Evolutionary conservation across 2,113 vertebrate genomes (phyloP), one percentile per base, ranked within the genome.

Genomic region (Perca schrenkii): DNA sequence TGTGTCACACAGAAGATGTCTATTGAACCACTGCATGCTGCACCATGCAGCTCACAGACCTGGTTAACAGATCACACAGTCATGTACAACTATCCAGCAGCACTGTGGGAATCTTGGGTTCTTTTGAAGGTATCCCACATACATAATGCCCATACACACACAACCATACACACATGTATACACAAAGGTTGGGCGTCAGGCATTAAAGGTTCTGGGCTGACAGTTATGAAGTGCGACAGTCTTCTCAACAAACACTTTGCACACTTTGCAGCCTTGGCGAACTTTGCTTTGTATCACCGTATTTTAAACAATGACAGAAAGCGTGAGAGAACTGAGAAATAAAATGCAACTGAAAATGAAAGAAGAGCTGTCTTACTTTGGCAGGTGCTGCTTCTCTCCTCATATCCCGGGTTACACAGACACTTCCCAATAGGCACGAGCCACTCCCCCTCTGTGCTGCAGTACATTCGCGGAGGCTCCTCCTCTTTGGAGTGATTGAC

Each of bases 401-500:
- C 98, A 21, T 96, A 98, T 53, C 98, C 98, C 8, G 97, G 94
- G 82, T 98, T 96, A 89, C 98, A 99, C 31, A 97, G 94, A 84
- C 98, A 99, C 95, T 98, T 99, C 88, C 98, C 98, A 60, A 99
- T 99, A 68, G 98, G 98, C 69, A 99, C 98, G 1, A 99, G 97
- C 98, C 98, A 99, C 93, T 99, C 98, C 1, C 98, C 98, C 79
- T 99, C 98, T 0, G 98, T 99, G 89, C 98, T 99, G 95, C 98
- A 99, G 94, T 98, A 99, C 98, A 99, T 99, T 95, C 96, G 96
- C 58, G 98, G 98, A 16, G 97, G 95, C 62, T 99, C 98, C 88
- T 99, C 98, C 90, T 99, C 98, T 95, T 96, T 98, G 83, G 98
- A 99, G 92, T 99, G 96, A 92, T 99, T 99, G 94, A 99, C 98